Evolutionary conservation across 2,888 invertebrate species (phyloP), one percentile per base, ranked within the genome.

Genomic region (Tetheella fluctuosa): DNA sequence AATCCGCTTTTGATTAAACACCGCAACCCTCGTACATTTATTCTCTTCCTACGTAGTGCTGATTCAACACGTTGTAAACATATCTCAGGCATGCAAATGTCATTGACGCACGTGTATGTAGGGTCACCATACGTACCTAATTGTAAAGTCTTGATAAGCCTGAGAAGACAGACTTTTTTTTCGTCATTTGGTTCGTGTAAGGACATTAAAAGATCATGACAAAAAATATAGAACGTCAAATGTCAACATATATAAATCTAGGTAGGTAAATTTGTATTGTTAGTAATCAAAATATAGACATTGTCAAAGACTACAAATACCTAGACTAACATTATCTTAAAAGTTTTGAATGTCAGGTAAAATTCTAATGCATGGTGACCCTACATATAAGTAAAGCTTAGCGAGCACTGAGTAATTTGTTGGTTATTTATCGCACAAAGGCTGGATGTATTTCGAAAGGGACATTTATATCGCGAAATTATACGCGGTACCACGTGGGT

Each of bases 381-480:
- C 17, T 20, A 48, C 48, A 48, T 48, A n/a, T 48, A 48, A 48
- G 48, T 48, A 48, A 48, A 39, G 69, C 79, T 79, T 83, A 80
- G 79, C 80, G 78, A 79, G 72, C 78, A 78, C 81, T 73, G 80
- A 87, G 89, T 91, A 91, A 92, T 92, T 91, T 89, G 90, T 89
- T 77, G 64, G 85, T 90, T 89, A 89, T 90, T 92, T 92, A 91
- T 89, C 81, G 82, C 74, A 73, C 73, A 70, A n/a, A 80, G 71
- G 76, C 77, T 76, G 83, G 85, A 85, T 86, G 83, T 88, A 85
- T 90, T 88, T 88, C 85, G 88, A 81, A 88, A 87, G 86, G 81
- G 83, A 83, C 81, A 81, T 79, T 84, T 86, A 86, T 87, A 90
- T 92, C 88, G 86, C 81, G 84, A 84, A 89, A 91, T 91, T 91